Evolutionary conservation across 2,888 invertebrate genomes (phyloP).

Genomic region (Mythimna pallens): DNA sequence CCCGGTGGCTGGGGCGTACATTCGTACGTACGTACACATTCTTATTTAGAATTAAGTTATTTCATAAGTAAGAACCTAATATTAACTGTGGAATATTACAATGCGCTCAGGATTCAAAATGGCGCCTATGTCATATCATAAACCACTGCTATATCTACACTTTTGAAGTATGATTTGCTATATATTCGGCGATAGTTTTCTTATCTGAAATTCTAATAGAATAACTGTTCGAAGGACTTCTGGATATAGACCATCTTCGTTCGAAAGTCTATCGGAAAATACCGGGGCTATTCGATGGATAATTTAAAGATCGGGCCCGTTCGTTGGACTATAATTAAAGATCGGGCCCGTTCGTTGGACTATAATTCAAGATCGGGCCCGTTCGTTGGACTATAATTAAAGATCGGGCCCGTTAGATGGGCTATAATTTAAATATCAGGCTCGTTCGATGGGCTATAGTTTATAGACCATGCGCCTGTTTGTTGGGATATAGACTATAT

Average conservation of each 20-base stretch:
- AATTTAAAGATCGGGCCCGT: constrained; percentile 36
- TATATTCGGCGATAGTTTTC: no score
- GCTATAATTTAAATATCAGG: constrained; percentile 43
- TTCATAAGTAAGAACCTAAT: no score
- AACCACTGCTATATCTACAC: no score
- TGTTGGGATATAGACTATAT: not conserved
- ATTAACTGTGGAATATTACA: no score
- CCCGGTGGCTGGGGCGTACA: no score
- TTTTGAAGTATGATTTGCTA: no score
- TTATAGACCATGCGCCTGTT: not conserved
- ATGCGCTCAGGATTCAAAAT: no score
- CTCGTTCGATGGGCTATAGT: not conserved
- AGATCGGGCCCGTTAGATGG: constrained; percentile 2
- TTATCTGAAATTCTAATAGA: no score
- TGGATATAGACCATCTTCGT: constrained; percentile 33
- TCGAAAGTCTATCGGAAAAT: not conserved
- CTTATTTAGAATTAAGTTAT: no score
- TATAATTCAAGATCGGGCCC: constrained; percentile 57
- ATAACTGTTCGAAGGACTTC: not conserved
- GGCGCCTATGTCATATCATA: no score
- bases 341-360: not conserved
- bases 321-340: constrained; percentile 20
- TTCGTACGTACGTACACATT: no score
- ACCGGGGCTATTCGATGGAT: constrained; percentile 37
- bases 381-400: constrained; percentile 41